These are phyloP conservation scores for Clarias laeviceps DNA, from an alignment of 2,797 vertebrate genomes.

Conservation along the genomic window DNA sequence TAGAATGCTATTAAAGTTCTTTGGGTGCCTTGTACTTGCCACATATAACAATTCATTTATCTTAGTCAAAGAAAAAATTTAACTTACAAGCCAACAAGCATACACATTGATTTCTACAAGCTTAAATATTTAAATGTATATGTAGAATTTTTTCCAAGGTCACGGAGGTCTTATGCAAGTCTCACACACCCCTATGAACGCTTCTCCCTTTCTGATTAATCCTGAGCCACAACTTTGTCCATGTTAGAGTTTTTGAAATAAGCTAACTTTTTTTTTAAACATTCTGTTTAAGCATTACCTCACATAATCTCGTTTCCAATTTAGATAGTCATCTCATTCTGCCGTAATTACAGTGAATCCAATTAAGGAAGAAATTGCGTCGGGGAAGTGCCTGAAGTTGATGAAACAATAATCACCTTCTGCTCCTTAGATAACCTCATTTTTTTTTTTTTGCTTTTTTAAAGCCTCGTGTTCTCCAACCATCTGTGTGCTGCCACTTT, in stretches of 20 bases:
- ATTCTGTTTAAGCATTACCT: constrained; percentile 22
- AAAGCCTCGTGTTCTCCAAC: background rate
- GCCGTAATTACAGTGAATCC: constrained; percentile 43
- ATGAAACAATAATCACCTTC: constrained; percentile 41
- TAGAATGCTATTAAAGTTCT: too few relatives aligned
- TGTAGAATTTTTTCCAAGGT: background rate
- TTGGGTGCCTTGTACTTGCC: background rate
- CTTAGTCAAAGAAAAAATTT: background rate
- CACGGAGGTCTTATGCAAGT: background rate
- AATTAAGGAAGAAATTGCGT: constrained; percentile 22
- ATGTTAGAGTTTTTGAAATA: constrained; percentile 2
- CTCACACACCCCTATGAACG: background rate
- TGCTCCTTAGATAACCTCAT: constrained; percentile 29
- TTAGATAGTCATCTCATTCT: constrained; percentile 37
- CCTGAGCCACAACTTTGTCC: background rate
- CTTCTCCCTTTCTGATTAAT: too few relatives aligned
- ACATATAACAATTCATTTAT: background rate
- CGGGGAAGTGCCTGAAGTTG: constrained; percentile 23
- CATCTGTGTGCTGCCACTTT: background rate
- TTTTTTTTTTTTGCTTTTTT: background rate
- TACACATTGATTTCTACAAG: background rate
- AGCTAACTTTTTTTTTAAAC: constrained; percentile 13
- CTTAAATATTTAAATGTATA: background rate
- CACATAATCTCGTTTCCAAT: constrained; percentile 41
- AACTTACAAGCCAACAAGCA: background rate